Evolutionary conservation across 1,140 invertebrate genomes (phyloP).

Genomic region (Adoxophyes honmai): DNA sequence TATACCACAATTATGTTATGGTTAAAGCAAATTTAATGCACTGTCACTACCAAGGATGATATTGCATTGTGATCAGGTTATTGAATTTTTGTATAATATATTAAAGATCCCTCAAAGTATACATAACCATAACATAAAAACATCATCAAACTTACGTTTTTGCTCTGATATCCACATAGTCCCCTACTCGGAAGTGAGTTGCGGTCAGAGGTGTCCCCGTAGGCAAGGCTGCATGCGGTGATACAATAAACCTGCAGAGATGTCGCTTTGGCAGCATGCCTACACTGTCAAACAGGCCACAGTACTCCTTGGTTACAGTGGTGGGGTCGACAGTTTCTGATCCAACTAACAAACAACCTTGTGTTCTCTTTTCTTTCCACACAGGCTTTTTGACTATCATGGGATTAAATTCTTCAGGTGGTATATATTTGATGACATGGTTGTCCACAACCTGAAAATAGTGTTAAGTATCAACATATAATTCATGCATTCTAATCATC

Average conservation of each 20-base stretch:
- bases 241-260: constrained; percentile 90
- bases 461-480: no score
- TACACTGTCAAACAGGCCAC: constrained; percentile 89
- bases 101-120: no score
- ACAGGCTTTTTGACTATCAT: constrained; percentile 54
- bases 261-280: constrained; percentile 94
- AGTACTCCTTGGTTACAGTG: constrained; percentile 93
- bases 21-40: no score
- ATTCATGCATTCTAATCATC: no score
- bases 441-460: constrained; percentile 91
- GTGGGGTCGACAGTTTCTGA: constrained; percentile 93
- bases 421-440: constrained; percentile 95
- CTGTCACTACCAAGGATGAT: no score
- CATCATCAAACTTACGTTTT: constrained; percentile 87
- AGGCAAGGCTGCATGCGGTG: constrained; percentile 90
- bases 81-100: no score
- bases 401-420: constrained; percentile 88
- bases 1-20: no score
- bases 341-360: constrained; percentile 90
- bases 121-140: no score
- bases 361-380: constrained; percentile 69
- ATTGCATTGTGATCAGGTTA: no score
- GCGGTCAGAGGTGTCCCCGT: constrained; percentile 94
- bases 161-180: constrained; percentile 92
- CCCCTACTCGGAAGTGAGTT: constrained; percentile 93